Base-by-base conservation (phyloP, 2,113 vertebrate genomes). In the Fregata magnificens region DNA sequence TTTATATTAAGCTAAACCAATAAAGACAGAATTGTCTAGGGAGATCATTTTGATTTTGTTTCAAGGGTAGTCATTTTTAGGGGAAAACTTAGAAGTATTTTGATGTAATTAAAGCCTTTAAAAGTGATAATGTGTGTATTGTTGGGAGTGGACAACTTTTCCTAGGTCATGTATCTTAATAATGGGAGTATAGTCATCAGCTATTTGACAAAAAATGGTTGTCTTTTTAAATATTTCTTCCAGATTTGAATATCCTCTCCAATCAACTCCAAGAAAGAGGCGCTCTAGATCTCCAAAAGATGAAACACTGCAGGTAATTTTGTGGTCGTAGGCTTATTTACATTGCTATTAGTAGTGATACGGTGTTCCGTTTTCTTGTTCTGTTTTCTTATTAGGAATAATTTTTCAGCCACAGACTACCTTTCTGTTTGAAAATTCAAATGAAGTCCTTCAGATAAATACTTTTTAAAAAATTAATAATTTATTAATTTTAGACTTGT, bases 201-300 rank as follows among this genome's bases (percentile, higher is more conserved):
- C 12, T 78, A 2, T 32, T 55, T 66, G 28, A 77, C 10, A 52
- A 44, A 83, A 82, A 63, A 17, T 19, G 2, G 2, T 67, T 80
- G 18, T 36, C 2, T 38, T 78, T 42, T 49, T 5, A 61, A 79
- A 83, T 52, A n/a, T 14, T 72, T 70, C 25, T 62, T 77, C 67
- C 77, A 99, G 99, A 91, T 99, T 99, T 96, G 99, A 99, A 91
- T 99, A 98, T 93, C 98, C 98, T 71, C 98, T 96, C 31, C 92
- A 97, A 25, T 95, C 98, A 65, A 98, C 98, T 40, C 98, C 98
- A 2, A 98, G 96, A 77, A 99, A 98, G 86, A 96, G 95, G n/a
- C 86, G 28, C 58, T 98, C 98, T 9, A 87, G 88, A 3, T 90
- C 97, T 82, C 93, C 95, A 45, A 98, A 98, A 94, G 94, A 97